Evolutionary conservation across 2,797 vertebrate species (phyloP).

Genomic region (Artibeus lituratus): DNA sequence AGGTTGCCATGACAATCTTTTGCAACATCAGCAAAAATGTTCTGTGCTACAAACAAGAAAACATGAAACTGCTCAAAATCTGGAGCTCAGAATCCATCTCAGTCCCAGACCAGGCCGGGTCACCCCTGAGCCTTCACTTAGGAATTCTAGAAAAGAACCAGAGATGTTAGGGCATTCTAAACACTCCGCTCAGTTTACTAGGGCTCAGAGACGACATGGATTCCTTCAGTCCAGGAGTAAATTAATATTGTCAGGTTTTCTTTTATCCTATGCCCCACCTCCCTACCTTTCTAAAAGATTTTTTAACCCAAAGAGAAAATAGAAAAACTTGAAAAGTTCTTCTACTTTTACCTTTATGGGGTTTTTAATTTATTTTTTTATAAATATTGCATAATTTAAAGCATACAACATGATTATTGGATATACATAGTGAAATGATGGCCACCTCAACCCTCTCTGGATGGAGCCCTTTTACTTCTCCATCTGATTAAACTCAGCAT

Average conservation of each 20-base stretch:
- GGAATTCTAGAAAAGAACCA: background rate
- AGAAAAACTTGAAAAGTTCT: background rate
- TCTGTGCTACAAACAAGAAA: background rate
- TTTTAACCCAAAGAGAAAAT: background rate
- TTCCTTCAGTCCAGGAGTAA: background rate
- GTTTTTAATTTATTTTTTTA: background rate
- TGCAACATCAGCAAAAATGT: slow-evolving; percentile 62
- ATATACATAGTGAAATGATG: background rate
- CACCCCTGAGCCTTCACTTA: background rate
- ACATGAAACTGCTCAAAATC: background rate
- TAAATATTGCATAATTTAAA: background rate
- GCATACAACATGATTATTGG: background rate
- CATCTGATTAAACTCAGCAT: background rate
- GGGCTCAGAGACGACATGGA: background rate
- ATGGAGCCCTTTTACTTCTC: background rate
- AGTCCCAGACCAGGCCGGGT: background rate
- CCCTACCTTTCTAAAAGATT: background rate
- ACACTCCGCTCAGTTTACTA: background rate
- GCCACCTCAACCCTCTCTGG: background rate
- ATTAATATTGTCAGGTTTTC: background rate
- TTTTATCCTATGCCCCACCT: background rate
- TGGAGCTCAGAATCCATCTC: background rate
- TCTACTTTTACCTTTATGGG: background rate
- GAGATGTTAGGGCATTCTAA: background rate
- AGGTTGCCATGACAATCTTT: slow-evolving; percentile 61